These are phyloP conservation scores for Thomomys bottae DNA, from an alignment of 2,113 vertebrate genomes.

Conservation along the genomic window DNA sequence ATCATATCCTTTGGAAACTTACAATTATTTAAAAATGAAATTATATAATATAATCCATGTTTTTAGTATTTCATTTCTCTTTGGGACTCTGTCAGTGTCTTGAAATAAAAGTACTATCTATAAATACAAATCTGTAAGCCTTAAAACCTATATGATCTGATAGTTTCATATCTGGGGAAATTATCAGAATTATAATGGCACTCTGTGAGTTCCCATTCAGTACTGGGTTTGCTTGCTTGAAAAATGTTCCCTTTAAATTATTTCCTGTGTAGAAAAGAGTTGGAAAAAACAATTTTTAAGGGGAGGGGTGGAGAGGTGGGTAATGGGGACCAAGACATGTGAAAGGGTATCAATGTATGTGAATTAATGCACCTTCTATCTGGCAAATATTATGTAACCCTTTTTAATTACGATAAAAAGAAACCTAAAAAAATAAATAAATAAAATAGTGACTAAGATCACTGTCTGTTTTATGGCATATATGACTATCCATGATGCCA, in stretches of 20 bases:
- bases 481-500: not conserved
- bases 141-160: slow-evolving; percentile 9
- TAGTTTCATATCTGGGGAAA: not conserved
- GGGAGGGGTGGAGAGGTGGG: no score
- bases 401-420: no score
- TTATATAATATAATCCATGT: not conserved
- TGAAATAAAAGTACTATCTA: not conserved
- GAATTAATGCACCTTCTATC: no score
- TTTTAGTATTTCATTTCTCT: not conserved
- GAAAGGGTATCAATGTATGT: no score
- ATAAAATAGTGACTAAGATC: no score
- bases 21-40: slow-evolving; percentile 4
- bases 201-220: slow-evolving; percentile 4
- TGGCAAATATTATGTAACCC: no score
- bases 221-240: not conserved
- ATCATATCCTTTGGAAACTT: slow-evolving; percentile 16
- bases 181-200: not conserved
- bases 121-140: not conserved
- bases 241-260: slow-evolving; percentile 42
- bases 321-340: no score
- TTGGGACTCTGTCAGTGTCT: slow-evolving; percentile 11
- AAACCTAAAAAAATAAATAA: no score
- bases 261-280: not conserved
- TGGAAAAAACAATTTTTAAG: not conserved
- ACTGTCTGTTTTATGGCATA: not conserved